A percentile compares a stretch with the other conserved stretches of the same genome.
These are phyloP conservation scores for Neostethus bicornis DNA, from an alignment of 2,797 vertebrate genomes.

Conservation along the genomic window DNA sequence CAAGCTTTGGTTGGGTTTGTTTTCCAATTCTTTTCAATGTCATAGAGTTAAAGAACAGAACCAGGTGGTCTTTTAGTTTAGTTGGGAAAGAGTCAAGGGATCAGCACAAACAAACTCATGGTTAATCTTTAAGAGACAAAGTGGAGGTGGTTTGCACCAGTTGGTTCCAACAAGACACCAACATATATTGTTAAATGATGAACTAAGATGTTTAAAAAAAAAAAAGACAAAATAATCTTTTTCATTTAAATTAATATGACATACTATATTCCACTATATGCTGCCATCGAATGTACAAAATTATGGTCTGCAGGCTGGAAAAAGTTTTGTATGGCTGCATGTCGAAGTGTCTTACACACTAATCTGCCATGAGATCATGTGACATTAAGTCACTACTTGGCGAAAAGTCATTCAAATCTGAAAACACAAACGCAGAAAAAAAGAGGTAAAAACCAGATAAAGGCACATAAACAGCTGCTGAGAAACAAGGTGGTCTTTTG, in stretches of 20 bases:
- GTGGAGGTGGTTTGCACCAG: background rate
- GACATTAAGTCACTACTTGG: background rate
- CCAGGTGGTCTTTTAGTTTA: background rate
- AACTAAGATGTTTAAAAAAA: too few species aligned
- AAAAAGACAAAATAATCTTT: too few species aligned
- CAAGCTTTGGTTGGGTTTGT: too few species aligned
- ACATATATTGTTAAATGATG: background rate
- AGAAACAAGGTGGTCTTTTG: background rate
- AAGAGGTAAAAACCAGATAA: background rate
- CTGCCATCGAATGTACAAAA: slow-evolving; percentile 38
- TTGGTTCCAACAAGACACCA: background rate
- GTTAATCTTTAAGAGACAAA: background rate
- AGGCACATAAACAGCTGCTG: background rate
- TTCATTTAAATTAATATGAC: background rate
- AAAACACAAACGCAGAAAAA: background rate
- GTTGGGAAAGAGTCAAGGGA: background rate
- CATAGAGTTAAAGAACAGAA: background rate
- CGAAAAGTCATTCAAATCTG: background rate
- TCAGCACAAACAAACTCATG: background rate
- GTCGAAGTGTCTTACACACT: background rate
- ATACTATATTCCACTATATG: background rate
- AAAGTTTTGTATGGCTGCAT: background rate
- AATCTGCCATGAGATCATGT: background rate
- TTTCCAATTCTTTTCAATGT: background rate
- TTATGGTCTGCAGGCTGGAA: background rate